phyloP scores from a whole-genome alignment of 2,888 invertebrate species.

The Agrochola macilenta region DNA sequence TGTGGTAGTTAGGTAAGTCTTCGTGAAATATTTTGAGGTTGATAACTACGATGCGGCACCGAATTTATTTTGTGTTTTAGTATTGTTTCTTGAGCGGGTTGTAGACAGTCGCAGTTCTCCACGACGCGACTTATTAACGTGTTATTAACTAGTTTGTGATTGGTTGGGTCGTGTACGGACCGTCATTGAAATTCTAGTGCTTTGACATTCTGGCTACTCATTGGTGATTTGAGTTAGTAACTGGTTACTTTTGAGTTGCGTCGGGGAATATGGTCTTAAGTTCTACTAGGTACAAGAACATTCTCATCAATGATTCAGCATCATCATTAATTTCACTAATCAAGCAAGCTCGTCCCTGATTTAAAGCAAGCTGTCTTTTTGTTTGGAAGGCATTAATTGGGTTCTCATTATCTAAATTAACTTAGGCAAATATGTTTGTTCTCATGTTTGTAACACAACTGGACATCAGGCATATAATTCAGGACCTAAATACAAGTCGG shows the following conservation, averaged over 20 bases:
- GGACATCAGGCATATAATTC: not conserved
- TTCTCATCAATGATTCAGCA: too few relatives aligned
- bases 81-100: not conserved
- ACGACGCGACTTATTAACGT: not conserved
- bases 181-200: not conserved
- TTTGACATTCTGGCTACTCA: not conserved
- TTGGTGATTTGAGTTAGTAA: not conserved
- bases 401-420: conserved; percentile 13
- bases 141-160: not conserved
- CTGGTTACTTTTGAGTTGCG: not conserved
- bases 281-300: too few relatives aligned
- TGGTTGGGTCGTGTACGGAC: not conserved
- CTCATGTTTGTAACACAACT: not conserved
- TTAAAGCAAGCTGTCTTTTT: conserved; percentile 13
- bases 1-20: conserved; percentile 17
- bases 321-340: not conserved
- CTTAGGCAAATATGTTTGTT: conserved; percentile 26
- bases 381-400: conserved; percentile 24
- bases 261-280: not conserved
- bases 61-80: conserved; percentile 4
- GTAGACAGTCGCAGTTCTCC: not conserved
- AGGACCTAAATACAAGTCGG: not conserved
- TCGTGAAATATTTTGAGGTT: conserved; percentile 36
- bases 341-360: not conserved
- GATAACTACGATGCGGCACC: not conserved